phyloP scores from a whole-genome alignment of 2,888 invertebrate species.

The Rapana venosa region DNA sequence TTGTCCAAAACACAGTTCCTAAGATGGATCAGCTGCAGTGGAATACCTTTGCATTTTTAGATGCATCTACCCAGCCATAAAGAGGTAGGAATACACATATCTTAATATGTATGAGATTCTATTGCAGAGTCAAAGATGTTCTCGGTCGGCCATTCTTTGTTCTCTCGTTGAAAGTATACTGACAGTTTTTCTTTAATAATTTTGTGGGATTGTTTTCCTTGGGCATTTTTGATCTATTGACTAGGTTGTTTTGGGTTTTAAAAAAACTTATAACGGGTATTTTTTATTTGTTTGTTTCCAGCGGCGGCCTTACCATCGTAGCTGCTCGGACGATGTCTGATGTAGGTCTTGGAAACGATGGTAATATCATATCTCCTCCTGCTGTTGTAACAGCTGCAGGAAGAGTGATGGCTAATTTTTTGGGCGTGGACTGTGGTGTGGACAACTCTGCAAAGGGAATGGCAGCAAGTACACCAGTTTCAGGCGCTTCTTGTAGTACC shows the following conservation, averaged over 20 bases:
- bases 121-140: not conserved
- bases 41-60: not conserved
- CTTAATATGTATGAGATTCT: not conserved
- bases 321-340: conserved; percentile 25
- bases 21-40: conserved; percentile 15
- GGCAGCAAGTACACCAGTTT: not conserved
- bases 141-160: conserved; percentile 12
- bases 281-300: no score
- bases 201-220: not conserved
- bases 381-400: conserved; percentile 35
- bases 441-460: conserved; percentile 30
- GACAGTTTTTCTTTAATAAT: not conserved
- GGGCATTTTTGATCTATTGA: not conserved
- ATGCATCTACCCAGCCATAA: not conserved
- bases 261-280: no score
- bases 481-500: not conserved
- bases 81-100: not conserved
- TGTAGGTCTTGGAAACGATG: not conserved
- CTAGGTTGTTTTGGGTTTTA: not conserved
- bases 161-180: not conserved
- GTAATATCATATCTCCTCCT: not conserved
- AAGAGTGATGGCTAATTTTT: conserved; percentile 39
- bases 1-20: not conserved
- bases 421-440: conserved; percentile 39
- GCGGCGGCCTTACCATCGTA: not conserved